Percentiles rank a stretch among this genome's conserved stretches.
Conservation (phyloP, 35 echinoderm and acorn worm species). For the Heliocidaris erythrogramma region DNA sequence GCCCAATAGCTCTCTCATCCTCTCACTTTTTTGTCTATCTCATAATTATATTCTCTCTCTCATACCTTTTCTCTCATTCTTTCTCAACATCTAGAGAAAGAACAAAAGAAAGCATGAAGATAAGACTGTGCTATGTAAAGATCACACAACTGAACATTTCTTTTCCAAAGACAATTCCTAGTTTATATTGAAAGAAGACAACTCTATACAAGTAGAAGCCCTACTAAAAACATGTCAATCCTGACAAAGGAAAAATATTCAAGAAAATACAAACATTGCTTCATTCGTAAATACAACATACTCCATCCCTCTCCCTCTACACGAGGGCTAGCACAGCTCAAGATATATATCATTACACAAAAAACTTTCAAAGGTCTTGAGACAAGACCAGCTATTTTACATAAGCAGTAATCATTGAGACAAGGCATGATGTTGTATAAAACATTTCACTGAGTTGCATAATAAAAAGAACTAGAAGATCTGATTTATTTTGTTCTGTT, state of each 20-base stretch:
- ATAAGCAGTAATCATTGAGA: background rate
- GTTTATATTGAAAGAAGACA: constrained; percentile 41
- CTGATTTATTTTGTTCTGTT: background rate
- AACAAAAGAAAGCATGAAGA: background rate
- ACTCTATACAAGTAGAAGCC: constrained; percentile 38
- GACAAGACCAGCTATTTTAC: background rate
- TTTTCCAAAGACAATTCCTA: constrained; percentile 30
- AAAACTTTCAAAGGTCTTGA: background rate
- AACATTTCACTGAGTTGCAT: constrained; percentile 33
- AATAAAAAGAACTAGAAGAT: background rate
- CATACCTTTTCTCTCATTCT: no score
- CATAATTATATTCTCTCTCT: no score
- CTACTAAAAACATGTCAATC: background rate
- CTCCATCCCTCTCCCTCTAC: background rate
- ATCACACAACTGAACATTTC: background rate
- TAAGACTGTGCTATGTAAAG: background rate
- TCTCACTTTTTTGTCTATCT: no score
- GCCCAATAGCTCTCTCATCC: no score
- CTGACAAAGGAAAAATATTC: constrained; percentile 26
- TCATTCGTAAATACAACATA: constrained; percentile 28
- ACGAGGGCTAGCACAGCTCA: background rate
- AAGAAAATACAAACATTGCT: constrained; percentile 41
- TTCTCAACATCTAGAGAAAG: background rate
- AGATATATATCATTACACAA: background rate
- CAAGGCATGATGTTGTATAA: constrained; percentile 11